These are phyloP conservation scores for Myotis pilosus DNA, from an alignment of 2,797 vertebrate species.

Conservation along the genomic window DNA sequence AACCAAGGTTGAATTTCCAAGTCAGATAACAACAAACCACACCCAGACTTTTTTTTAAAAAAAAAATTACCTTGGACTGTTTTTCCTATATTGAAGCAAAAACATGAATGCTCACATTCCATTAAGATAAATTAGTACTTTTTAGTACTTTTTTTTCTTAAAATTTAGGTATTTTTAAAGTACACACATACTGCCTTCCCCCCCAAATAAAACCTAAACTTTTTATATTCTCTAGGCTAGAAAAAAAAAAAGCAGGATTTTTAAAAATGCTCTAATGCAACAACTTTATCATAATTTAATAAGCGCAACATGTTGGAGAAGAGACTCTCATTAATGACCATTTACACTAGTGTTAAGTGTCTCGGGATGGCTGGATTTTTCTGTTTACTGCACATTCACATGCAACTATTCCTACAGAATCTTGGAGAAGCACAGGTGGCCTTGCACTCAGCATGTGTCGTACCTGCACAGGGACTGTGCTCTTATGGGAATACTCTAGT, in stretches of 20 bases:
- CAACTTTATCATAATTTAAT: constrained; percentile 18
- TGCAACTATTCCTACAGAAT: background rate
- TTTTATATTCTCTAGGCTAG: background rate
- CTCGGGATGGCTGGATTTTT: background rate
- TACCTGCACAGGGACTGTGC: background rate
- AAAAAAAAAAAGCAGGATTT: background rate
- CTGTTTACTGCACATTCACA: background rate
- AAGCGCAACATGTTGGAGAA: background rate
- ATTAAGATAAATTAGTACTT: constrained; percentile 18
- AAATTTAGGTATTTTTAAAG: constrained; percentile 32
- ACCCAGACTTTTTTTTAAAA: background rate
- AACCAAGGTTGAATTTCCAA: background rate
- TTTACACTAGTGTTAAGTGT: background rate
- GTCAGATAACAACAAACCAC: background rate
- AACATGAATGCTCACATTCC: background rate
- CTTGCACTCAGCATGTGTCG: background rate
- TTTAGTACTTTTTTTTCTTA: background rate
- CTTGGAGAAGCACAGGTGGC: background rate
- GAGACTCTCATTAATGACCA: background rate
- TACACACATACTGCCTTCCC: background rate
- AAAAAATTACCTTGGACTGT: background rate
- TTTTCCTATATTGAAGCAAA: background rate
- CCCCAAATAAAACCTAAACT: background rate
- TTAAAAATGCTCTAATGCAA: background rate
- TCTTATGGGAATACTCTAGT: background rate